A percentile compares a stretch with the other conserved stretches of the same genome.
phyloP scores from a whole-genome alignment of 2,113 vertebrate species.

The Ammodytes marinus region DNA sequence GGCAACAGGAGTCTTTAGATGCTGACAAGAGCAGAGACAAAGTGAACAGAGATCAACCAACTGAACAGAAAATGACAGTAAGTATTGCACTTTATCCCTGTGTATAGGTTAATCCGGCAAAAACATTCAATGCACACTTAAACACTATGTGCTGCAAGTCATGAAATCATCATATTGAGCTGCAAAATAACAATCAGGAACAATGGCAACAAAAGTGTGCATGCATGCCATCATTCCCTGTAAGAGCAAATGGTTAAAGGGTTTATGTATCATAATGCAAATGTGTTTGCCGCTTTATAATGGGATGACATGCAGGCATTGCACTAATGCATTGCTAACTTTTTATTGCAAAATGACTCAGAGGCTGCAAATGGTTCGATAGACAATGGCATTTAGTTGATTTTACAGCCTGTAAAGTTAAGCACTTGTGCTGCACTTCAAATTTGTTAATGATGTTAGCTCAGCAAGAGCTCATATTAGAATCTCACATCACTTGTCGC shows the following conservation, averaged over 20 bases:
- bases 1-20: conserved; percentile 46
- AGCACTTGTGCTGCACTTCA: conserved; percentile 23
- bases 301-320: conserved; percentile 18
- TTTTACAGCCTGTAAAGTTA: conserved; percentile 38
- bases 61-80: conserved; percentile 75
- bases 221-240: not conserved
- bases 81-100: conserved; percentile 56
- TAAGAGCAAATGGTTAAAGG: not conserved
- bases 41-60: conserved; percentile 62
- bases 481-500: conserved; percentile 22
- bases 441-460: conserved; percentile 54
- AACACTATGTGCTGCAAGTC: not conserved
- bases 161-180: not conserved
- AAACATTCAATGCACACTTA: not conserved
- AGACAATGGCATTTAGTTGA: not conserved
- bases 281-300: not conserved
- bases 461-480: conserved; percentile 1
- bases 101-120: not conserved
- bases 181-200: conserved; percentile 1
- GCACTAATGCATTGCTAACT: not conserved
- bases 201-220: not conserved
- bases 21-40: conserved; percentile 51
- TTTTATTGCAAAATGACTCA: conserved; percentile 28
- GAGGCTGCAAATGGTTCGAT: conserved; percentile 3
- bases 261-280: not conserved